A percentile compares a stretch with the other conserved stretches of the same genome.
Evolutionary conservation across 1,140 invertebrate genomes (phyloP).

Genomic region (Agraylea sexmaculata): DNA sequence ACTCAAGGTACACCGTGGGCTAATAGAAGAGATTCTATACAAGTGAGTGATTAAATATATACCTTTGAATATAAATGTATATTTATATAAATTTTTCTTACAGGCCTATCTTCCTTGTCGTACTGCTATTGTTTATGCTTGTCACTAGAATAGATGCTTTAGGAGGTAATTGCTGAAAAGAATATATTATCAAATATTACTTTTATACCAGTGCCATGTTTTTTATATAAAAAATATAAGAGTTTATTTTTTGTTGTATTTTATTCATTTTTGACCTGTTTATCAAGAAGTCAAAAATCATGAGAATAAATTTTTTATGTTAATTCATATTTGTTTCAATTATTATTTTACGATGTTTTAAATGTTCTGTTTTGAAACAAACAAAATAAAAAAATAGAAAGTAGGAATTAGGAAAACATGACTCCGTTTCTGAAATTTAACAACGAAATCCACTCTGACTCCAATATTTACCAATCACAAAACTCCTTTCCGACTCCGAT

Average conservation of each 20-base stretch:
- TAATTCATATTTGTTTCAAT: no score
- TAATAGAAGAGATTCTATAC: constrained; percentile 35
- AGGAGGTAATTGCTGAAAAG: not conserved
- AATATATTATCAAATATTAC: not conserved
- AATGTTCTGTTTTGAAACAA: no score
- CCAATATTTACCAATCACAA: no score
- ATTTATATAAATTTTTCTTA: constrained; percentile 70
- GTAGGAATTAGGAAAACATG: no score
- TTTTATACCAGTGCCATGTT: no score
- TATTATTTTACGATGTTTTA: no score
- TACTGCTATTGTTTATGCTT: constrained; percentile 51
- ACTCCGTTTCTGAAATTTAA: no score
- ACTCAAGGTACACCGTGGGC: constrained; percentile 33
- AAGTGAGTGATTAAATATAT: constrained; percentile 24
- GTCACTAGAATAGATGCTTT: constrained; percentile 16
- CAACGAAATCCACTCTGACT: no score
- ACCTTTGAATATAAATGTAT: no score
- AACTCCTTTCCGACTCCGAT: no score
- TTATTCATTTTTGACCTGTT: constrained; percentile 1
- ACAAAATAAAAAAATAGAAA: no score
- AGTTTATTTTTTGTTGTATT: constrained; percentile 2
- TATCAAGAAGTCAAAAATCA: constrained; percentile 3
- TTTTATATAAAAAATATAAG: constrained; percentile 3
- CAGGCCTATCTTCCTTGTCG: constrained; percentile 59
- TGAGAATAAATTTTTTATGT: no score